A percentile compares a stretch with the other conserved stretches of the same genome.
Evolutionary conservation across 2,113 vertebrate species (phyloP).

Genomic region (Taxidea taxus): DNA sequence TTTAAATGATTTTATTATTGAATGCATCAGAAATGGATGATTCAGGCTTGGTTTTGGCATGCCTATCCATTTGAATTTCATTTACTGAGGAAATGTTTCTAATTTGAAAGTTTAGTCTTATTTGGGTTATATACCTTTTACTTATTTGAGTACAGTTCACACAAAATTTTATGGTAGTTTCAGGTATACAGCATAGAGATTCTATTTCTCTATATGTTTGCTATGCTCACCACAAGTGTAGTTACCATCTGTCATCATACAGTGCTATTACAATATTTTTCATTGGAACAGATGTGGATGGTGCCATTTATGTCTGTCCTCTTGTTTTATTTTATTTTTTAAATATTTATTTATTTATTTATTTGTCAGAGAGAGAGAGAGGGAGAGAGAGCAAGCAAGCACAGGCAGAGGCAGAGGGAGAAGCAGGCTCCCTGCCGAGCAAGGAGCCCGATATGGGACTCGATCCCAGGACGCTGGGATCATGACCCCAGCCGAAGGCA

Average conservation of each 20-base stretch:
- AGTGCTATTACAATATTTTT: neutral
- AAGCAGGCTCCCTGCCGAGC: too few relatives aligned
- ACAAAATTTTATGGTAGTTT: neutral
- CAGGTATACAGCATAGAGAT: neutral
- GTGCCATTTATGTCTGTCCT: neutral
- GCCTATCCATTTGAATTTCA: neutral
- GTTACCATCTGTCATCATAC: neutral
- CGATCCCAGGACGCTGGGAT: too few relatives aligned
- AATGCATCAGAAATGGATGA: neutral
- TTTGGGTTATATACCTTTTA: neutral
- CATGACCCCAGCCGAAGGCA: too few relatives aligned
- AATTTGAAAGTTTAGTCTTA: neutral
- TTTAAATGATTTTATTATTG: neutral
- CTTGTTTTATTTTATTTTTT: too few relatives aligned
- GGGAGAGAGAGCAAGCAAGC: too few relatives aligned
- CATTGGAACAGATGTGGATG: neutral
- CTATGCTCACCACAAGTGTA: neutral
- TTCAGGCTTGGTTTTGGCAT: neutral
- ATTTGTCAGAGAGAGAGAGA: too few relatives aligned
- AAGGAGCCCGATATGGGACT: too few relatives aligned
- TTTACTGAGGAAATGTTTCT: neutral
- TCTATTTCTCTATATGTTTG: neutral
- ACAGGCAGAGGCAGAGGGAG: too few relatives aligned
- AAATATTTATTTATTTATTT: too few relatives aligned
- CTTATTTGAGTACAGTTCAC: neutral